Evolutionary conservation across 2,797 vertebrate species (phyloP).

Genomic region (Acanthis flammea): DNA sequence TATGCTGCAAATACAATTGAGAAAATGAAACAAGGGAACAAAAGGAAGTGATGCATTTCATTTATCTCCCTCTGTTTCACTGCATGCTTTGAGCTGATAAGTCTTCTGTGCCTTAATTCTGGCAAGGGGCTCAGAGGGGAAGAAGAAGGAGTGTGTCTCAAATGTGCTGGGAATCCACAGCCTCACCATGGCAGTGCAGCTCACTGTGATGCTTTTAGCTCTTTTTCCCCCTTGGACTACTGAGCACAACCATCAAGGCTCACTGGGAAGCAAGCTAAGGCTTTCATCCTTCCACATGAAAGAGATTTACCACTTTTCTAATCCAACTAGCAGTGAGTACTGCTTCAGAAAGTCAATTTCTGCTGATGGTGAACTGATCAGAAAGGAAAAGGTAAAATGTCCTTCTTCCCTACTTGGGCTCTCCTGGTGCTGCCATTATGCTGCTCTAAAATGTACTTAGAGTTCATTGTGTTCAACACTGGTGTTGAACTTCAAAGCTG

Average conservation of each 20-base stretch:
- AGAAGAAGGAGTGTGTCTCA: neutral
- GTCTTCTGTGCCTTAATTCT: neutral
- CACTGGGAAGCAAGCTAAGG: neutral
- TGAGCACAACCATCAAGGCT: neutral
- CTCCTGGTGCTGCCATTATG: neutral
- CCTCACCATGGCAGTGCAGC: neutral
- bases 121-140: neutral
- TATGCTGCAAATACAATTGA: neutral
- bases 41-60: neutral
- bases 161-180: neutral
- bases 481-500: neutral
- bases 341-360: neutral
- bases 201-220: neutral
- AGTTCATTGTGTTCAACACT: neutral
- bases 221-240: neutral
- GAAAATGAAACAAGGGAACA: neutral
- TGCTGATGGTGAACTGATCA: neutral
- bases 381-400: neutral
- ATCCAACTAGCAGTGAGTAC: neutral
- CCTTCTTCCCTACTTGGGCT: neutral
- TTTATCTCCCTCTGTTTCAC: neutral
- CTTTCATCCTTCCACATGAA: slow-evolving; percentile 37
- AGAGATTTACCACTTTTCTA: neutral
- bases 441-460: neutral
- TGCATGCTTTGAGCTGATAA: neutral